These are phyloP conservation scores for Parazoanthus darwini DNA, from an alignment of 92 coral and sea anemone species.

Conservation along the genomic window DNA sequence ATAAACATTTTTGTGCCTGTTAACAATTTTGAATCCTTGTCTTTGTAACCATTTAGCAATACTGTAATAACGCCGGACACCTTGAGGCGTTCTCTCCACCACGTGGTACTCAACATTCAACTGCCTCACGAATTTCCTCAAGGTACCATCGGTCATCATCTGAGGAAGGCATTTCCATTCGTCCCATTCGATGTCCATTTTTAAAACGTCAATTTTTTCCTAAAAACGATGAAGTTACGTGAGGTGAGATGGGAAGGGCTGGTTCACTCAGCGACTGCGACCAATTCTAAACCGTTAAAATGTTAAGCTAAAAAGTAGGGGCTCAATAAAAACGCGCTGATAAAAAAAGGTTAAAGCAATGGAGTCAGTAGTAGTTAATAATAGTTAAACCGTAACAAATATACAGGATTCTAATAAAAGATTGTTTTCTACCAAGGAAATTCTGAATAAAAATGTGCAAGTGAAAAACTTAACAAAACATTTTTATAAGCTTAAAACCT, in stretches of 20 bases:
- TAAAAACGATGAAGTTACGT: neutral
- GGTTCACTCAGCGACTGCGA: neutral
- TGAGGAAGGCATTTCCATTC: slow-evolving; percentile 91
- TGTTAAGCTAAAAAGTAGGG: neutral
- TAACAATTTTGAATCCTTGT: slow-evolving; percentile 78
- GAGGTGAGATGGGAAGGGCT: neutral
- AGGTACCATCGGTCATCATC: slow-evolving; percentile 83
- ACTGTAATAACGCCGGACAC: slow-evolving; percentile 68
- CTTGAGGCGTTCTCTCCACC: slow-evolving; percentile 39
- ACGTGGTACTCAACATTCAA: slow-evolving; percentile 77
- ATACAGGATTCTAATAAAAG: no score
- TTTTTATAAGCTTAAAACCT: no score
- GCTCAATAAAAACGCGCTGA: no score
- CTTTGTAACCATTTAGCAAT: slow-evolving; percentile 79
- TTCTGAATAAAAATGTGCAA: no score
- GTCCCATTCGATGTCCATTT: slow-evolving; percentile 91
- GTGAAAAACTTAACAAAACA: no score
- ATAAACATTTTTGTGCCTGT: slow-evolving; percentile 73
- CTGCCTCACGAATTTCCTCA: slow-evolving; percentile 71
- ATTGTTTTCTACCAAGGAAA: no score
- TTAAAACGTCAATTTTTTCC: slow-evolving; percentile 75
- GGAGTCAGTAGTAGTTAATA: no score
- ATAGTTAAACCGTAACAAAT: no score
- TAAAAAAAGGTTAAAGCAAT: no score
- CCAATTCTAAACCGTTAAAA: neutral